Base-by-base conservation (phyloP, 37 sponge, comb jelly and placozoan genomes). In the Oopsacas minuta region DNA sequence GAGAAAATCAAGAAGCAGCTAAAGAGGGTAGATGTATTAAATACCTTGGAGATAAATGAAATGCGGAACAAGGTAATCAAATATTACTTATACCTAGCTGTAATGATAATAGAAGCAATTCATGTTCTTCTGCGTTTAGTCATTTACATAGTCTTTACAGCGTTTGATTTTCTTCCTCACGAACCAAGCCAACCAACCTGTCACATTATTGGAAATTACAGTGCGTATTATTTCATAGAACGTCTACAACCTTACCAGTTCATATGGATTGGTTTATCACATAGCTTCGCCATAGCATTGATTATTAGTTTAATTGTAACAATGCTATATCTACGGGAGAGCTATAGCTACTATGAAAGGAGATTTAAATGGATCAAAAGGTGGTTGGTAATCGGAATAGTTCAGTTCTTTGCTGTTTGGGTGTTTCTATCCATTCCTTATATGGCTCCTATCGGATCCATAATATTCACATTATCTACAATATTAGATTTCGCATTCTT, bases 231-330 rank as follows among this genome's bases (percentile, higher is more conserved):
- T 34, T 61, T 61, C 75, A 61, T 61, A 32, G 75, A 61, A 12
- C 3, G 28, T 25, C 28, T 61, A 61, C 3, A 20, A 12, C 75
- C 75, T 10, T 61, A 61, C 22, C 75, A 61, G 30, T 61, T 61
- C 28, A 61, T 61, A 7, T 61, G 75, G 75, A 61, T 61, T n/a
- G 75, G 75, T 3, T 61, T 61, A 61, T 61, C 75, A n/a, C 75
- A 61, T 12, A 25, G 75, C 28, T 34, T 61, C 7, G 30, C 30
- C 20, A 5, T 61, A 12, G 75, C 75, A 20, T 61, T 61, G 30
- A 61, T 61, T 25, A 61, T 61, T 3, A 61, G 75, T 34, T 61
- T 61, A 12, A 61, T 61, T n/a, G 75, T 61, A n/a, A 61, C 75
- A 20, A 3, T 61, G 75, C 30, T 61, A n/a, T 61, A 25, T 34